phyloP scores from a whole-genome alignment of 2,113 vertebrate genomes.

The Thunnus thynnus region DNA sequence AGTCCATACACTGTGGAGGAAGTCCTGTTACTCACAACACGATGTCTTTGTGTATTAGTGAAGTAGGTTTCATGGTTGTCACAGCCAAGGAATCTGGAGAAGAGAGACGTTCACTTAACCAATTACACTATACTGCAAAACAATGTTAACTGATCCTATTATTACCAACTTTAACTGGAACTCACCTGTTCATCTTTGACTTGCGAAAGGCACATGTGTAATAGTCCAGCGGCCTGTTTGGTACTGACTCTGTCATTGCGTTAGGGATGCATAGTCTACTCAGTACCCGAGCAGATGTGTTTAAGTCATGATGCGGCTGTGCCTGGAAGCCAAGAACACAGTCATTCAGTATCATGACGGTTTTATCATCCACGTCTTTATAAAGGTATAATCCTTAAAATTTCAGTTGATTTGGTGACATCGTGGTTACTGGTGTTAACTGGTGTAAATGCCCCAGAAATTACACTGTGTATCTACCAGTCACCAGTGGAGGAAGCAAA shows the following conservation, averaged over 20 bases:
- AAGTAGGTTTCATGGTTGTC: slow-evolving; percentile 81
- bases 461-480: no score
- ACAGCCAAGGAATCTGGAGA: slow-evolving; percentile 84
- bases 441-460: no score
- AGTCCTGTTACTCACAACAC: slow-evolving; percentile 80
- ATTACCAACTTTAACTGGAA: neutral
- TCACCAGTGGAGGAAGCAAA: no score
- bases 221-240: slow-evolving; percentile 84
- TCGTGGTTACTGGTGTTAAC: neutral
- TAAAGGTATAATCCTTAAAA: neutral
- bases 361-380: neutral
- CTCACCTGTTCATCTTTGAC: slow-evolving; percentile 83
- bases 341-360: neutral
- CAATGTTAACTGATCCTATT: neutral
- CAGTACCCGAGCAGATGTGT: slow-evolving; percentile 77
- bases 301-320: slow-evolving; percentile 80
- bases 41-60: slow-evolving; percentile 85
- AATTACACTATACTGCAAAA: neutral
- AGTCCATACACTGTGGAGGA: neutral
- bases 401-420: neutral
- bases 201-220: slow-evolving; percentile 84
- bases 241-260: slow-evolving; percentile 79
- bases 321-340: slow-evolving; percentile 72
- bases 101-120: neutral
- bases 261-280: slow-evolving; percentile 79